Evolutionary conservation across 2,797 vertebrate genomes (phyloP), one percentile per base, ranked within the genome.

Genomic region (Oryzias sinensis): DNA sequence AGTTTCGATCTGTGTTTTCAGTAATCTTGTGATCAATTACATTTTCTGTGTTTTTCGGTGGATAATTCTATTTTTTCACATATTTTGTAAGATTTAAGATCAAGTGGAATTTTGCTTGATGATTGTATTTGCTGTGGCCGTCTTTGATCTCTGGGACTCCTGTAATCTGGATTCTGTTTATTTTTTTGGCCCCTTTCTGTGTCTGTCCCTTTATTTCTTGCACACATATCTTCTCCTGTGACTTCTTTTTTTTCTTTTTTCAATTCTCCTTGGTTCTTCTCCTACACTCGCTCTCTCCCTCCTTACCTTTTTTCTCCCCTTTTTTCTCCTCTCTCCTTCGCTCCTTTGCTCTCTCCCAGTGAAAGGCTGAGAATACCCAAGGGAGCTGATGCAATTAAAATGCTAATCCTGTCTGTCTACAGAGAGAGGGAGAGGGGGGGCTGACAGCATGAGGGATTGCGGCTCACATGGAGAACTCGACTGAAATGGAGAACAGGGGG

Each of bases 311-410:
- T 65, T 67, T 68, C n/a, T 59, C 77, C 75, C 59, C 79, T 74
- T 72, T 73, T 76, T 70, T 72, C 48, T 72, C 74, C 62, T 70
- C 72, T 79, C 80, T 85, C 83, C 76, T 81, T 58, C 72, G 72
- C 82, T 79, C 81, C 68, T 80, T 84, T 79, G 72, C 88, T 85
- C 88, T 87, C 90, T 86, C 91, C 86, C 90, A 91, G 90, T 92
- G 91, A 91, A 92, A 92, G 89, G 90, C 91, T 91, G 90, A 90
- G 90, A 93, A 93, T 92, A 91, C 92, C 91, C 92, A 90, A 92
- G 92, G 91, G 92, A 93, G 92, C 92, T 93, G 92, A 92, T 93
- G 91, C 91, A 93, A 93, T 93, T 93, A 93, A 93, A 93, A 93
- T 93, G 92, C 92, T 93, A 93, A 93, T 93, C 92, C 92, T 92